A percentile compares a stretch with the other conserved stretches of the same genome.
Conservation (phyloP, 2,797 vertebrate species). For the Myotis myotis region DNA sequence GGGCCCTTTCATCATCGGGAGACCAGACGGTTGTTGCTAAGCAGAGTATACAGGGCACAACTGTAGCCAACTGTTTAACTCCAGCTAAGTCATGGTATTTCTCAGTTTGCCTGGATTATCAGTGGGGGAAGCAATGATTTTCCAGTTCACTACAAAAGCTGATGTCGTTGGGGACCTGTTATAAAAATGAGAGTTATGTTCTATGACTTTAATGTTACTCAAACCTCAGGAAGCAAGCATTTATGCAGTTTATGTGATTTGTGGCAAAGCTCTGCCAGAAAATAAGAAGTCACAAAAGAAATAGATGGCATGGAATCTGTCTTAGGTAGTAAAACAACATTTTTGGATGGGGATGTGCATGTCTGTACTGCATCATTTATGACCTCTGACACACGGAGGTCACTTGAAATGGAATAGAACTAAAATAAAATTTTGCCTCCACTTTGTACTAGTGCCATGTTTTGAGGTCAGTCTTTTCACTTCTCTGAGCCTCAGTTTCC, state of each 20-base stretch:
- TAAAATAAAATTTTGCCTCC: neutral
- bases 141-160: conserved; percentile 47
- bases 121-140: conserved; percentile 52
- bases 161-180: neutral
- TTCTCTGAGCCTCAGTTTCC: neutral
- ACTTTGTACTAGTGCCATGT: neutral
- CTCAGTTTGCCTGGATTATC: conserved; percentile 65
- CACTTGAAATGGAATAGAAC: conserved; percentile 4
- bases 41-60: conserved; percentile 57
- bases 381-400: neutral
- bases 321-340: neutral
- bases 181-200: neutral
- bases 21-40: conserved; percentile 58
- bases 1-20: conserved; percentile 70
- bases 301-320: neutral
- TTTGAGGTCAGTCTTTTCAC: neutral
- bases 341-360: neutral
- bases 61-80: conserved; percentile 63
- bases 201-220: neutral
- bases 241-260: conserved; percentile 1
- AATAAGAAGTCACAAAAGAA: neutral
- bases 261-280: neutral
- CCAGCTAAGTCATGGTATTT: conserved; percentile 10
- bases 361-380: neutral
- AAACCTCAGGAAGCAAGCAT: neutral